Conservation (phyloP, 2,797 vertebrate species). For the Cyprinella venusta region DNA sequence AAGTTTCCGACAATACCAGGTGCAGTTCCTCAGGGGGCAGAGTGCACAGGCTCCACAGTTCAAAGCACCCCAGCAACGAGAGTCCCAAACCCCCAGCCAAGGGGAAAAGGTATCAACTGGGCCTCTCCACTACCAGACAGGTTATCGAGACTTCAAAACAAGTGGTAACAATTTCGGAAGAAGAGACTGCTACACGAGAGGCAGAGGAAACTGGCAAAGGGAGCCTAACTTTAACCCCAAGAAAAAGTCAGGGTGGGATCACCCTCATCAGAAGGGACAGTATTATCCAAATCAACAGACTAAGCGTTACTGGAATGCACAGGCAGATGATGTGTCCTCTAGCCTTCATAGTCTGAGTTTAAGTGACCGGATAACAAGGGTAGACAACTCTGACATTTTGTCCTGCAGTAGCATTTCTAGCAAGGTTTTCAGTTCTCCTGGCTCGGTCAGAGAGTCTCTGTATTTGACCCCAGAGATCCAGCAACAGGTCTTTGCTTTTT, state of each 20-base stretch:
- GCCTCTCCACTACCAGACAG: conserved; percentile 57
- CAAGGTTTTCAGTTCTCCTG: conserved; percentile 14
- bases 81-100: background rate
- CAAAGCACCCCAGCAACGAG: conserved; percentile 48
- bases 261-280: conserved; percentile 56
- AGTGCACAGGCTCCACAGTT: conserved; percentile 71
- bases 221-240: conserved; percentile 39
- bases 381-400: conserved; percentile 16
- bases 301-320: conserved; percentile 50
- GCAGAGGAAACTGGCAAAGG: conserved; percentile 47
- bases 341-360: conserved; percentile 69
- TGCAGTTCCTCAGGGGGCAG: conserved; percentile 76
- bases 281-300: conserved; percentile 53
- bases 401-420: conserved; percentile 29
- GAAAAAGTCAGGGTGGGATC: conserved; percentile 52
- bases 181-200: conserved; percentile 62
- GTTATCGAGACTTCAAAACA: conserved; percentile 62
- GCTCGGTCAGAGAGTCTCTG: conserved; percentile 55
- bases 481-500: conserved; percentile 69
- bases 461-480: conserved; percentile 67
- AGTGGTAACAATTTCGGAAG: conserved; percentile 52
- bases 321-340: conserved; percentile 61
- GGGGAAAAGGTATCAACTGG: conserved; percentile 6
- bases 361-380: conserved; percentile 6
- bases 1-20: conserved; percentile 75